Conservation (phyloP, 2,797 vertebrate genomes). For the Zalophus californianus region DNA sequence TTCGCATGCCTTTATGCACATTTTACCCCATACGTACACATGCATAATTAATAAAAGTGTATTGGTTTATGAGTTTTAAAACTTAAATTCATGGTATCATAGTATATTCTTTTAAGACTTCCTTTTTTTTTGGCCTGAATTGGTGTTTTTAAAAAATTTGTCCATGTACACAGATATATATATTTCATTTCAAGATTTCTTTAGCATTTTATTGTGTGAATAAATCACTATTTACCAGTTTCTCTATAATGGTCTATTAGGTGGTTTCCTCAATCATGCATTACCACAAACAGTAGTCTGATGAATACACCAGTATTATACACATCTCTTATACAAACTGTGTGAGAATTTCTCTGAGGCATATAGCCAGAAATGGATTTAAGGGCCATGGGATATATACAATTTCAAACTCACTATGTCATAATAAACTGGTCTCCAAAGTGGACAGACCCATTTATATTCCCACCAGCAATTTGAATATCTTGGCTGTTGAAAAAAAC, state of each 20-base stretch:
- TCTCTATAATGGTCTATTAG: not conserved
- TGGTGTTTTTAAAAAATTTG: not conserved
- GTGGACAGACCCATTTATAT: not conserved
- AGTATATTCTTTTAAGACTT: not conserved
- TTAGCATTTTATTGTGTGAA: not conserved
- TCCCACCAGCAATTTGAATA: not conserved
- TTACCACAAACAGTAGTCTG: not conserved
- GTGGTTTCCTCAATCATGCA: not conserved
- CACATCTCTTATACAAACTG: not conserved
- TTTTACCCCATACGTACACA: not conserved
- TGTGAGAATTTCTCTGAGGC: not conserved
- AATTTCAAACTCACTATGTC: not conserved
- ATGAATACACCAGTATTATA: not conserved
- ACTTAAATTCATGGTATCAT: not conserved
- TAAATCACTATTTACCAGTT: constrained; percentile 12
- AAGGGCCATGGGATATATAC: not conserved
- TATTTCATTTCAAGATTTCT: constrained; percentile 11
- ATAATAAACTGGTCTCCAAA: not conserved
- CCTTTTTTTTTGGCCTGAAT: not conserved
- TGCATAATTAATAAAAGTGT: not conserved
- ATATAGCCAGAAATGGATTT: not conserved
- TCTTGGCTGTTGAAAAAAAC: not conserved
- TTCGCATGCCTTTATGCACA: not conserved
- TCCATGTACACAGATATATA: not conserved
- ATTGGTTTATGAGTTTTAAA: not conserved